These are phyloP conservation scores for Epinotia ramella DNA, from an alignment of 2,888 invertebrate genomes.

Conservation along the genomic window DNA sequence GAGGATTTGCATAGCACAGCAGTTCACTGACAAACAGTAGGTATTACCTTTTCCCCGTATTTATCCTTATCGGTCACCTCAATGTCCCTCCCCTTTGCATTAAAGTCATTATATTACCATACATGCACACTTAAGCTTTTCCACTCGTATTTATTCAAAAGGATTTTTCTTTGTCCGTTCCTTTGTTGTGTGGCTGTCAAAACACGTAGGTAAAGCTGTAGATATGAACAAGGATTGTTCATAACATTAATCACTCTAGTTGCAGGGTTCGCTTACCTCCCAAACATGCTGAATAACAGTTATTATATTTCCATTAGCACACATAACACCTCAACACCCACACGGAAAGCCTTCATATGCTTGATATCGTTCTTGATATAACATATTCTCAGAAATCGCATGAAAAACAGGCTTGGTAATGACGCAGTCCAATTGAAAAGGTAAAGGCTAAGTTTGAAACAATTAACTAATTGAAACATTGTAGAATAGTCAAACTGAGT, in stretches of 20 bases:
- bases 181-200: conserved; percentile 23
- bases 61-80: background rate
- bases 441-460: background rate
- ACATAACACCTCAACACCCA: conserved; percentile 26
- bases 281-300: conserved; percentile 41
- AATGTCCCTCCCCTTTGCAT: conserved; percentile 1
- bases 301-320: conserved; percentile 41
- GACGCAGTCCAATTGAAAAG: background rate
- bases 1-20: no score
- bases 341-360: conserved; percentile 14
- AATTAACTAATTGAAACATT: background rate
- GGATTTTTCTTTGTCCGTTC: conserved; percentile 17
- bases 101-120: conserved; percentile 23
- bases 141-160: conserved; percentile 11
- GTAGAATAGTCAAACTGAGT: background rate
- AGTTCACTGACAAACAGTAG: conserved; percentile 3
- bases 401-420: conserved; percentile 15
- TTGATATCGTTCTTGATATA: conserved; percentile 1
- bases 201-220: conserved; percentile 24
- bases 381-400: conserved; percentile 21
- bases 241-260: conserved; percentile 41
- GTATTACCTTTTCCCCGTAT: background rate
- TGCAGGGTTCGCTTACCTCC: conserved; percentile 31
- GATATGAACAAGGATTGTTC: conserved; percentile 27
- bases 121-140: conserved; percentile 10